Percentiles rank a stretch among this genome's conserved stretches.
Conservation (phyloP, 2,797 vertebrate genomes). For the Sternarchorhynchus goeldii region DNA sequence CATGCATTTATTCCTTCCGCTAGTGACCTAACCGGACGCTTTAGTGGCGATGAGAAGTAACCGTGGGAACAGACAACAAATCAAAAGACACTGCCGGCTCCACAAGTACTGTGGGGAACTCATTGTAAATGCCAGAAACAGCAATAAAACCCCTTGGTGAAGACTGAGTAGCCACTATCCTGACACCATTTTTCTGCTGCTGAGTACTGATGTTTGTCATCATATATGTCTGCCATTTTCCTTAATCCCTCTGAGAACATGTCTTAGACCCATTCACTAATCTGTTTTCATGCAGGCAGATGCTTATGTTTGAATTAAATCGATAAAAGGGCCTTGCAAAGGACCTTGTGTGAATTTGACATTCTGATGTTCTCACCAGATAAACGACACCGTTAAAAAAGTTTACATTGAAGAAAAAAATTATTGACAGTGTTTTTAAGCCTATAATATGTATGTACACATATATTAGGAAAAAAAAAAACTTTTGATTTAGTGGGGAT, state of each 20-base stretch:
- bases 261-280: neutral
- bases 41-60: constrained; percentile 12
- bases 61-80: constrained; percentile 26
- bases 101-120: constrained; percentile 12
- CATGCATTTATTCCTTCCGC: neutral
- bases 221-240: neutral
- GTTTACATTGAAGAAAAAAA: no score
- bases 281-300: constrained; percentile 7
- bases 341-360: neutral
- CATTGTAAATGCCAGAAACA: constrained; percentile 46
- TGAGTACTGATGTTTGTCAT: constrained; percentile 35
- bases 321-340: neutral
- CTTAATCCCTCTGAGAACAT: neutral
- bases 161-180: constrained; percentile 17
- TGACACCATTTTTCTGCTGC: constrained; percentile 8
- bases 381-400: no score
- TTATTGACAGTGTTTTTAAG: neutral
- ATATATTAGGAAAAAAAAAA: constrained; percentile 7
- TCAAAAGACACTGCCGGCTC: constrained; percentile 17
- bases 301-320: neutral
- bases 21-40: constrained; percentile 22
- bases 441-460: no score
- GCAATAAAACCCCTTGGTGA: constrained; percentile 13
- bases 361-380: no score
- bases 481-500: constrained; percentile 19